phyloP scores from a whole-genome alignment of 2,113 vertebrate species.

The Scatophagus argus region DNA sequence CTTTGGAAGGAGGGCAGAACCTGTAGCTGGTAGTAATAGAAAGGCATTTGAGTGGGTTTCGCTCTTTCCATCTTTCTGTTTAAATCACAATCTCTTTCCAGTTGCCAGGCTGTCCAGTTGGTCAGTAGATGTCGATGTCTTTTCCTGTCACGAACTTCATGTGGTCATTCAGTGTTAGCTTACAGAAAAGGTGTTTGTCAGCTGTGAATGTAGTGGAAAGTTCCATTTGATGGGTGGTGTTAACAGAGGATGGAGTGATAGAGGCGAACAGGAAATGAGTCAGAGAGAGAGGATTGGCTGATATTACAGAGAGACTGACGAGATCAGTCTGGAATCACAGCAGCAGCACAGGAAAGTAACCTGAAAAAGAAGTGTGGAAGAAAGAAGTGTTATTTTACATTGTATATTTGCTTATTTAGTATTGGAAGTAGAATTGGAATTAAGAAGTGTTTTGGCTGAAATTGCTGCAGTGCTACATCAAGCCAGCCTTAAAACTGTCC shows the following conservation, averaged over 20 bases:
- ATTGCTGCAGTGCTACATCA: too few species aligned
- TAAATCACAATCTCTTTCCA: neutral
- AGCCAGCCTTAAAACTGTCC: too few species aligned
- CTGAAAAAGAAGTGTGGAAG: neutral
- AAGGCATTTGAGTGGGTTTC: neutral
- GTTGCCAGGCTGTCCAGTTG: neutral
- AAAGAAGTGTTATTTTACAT: neutral
- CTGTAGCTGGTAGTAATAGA: slow-evolving; percentile 19
- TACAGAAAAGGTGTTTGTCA: slow-evolving; percentile 20
- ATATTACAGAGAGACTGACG: slow-evolving; percentile 27
- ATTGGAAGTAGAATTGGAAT: neutral
- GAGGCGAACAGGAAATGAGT: slow-evolving; percentile 51
- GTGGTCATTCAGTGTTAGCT: slow-evolving; percentile 9
- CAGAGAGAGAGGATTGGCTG: slow-evolving; percentile 23
- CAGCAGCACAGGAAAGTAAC: slow-evolving; percentile 3
- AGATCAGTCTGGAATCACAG: neutral
- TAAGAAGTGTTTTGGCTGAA: neutral
- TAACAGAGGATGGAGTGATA: slow-evolving; percentile 37
- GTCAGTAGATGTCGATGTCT: neutral
- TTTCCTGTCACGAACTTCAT: slow-evolving; percentile 2
- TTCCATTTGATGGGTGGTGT: slow-evolving; percentile 16
- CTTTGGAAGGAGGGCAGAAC: slow-evolving; percentile 7
- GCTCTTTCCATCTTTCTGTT: slow-evolving; percentile 2
- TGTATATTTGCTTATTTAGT: neutral
- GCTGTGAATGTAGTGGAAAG: slow-evolving; percentile 36